Evolutionary conservation across 1,140 invertebrate species (phyloP), one percentile per base, ranked within the genome.

Genomic region (Drosophila orosa): DNA sequence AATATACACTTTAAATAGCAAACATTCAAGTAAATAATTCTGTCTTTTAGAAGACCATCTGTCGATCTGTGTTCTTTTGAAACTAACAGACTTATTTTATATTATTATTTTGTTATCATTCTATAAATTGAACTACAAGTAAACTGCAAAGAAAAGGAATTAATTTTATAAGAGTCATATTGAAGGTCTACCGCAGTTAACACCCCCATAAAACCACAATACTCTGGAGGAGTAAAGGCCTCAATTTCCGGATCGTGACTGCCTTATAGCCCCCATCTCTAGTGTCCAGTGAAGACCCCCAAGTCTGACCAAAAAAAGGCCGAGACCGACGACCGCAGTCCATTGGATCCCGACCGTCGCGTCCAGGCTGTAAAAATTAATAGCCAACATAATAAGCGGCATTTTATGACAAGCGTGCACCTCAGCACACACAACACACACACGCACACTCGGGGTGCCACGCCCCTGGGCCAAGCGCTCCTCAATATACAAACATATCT

Each of bases 381-480:
- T 89, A 89, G 84, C 68, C 77, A 89, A 82, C 84, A 89, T 89
- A 89, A 89, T 89, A 89, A 89, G 84, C 77, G 84, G 84, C 74
- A 89, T 89, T 89, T 89, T 89, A 89, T 89, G 84, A 89, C 80
- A 90, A 80, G 85, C 80, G 80, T 80, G 85, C 84, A 84, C 80
- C 80, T 89, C 74, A 74, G 73, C 80, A 58, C 62, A 82, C 52
- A 57, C 10, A 42, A 74, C 17, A 45, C 37, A 33, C 24, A 25
- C 35, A 35, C 27, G 29, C 31, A 39, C 31, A 44, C 27, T 27
- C n/a, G 25, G 8, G 68, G 25, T 42, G 72, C 84, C 75, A 77
- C 84, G 75, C 84, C 71, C 54, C 52, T n/a, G 37, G 17, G 22
- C 56, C 15, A 22, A 27, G 47, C 31, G 27, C 31, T 47, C 24